Evolutionary conservation across 1,140 invertebrate species (phyloP).

Genomic region (Monochamus saltuarius): DNA sequence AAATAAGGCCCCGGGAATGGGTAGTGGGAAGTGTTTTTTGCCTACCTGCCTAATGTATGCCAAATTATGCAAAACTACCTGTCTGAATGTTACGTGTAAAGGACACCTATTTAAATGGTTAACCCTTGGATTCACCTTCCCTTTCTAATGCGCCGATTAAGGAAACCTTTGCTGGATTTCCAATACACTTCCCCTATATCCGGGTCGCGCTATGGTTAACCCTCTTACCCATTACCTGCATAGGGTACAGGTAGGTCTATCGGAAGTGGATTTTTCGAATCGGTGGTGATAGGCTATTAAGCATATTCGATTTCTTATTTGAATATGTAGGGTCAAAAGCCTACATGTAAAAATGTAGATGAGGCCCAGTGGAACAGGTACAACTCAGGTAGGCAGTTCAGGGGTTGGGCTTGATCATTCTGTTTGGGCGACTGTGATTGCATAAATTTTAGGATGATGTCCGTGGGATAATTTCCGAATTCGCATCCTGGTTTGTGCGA

Average conservation of each 20-base stretch:
- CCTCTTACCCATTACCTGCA: background rate
- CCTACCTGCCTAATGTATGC: conserved; percentile 52
- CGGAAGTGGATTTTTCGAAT: conserved; percentile 32
- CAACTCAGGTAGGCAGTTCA: background rate
- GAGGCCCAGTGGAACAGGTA: conserved; percentile 33
- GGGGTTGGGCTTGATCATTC: background rate
- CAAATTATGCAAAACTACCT: conserved; percentile 48
- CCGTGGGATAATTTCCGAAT: conserved; percentile 42
- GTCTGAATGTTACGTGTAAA: conserved; percentile 53
- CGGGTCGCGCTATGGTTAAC: conserved; percentile 5
- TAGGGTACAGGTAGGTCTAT: conserved; percentile 29
- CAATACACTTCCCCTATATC: background rate
- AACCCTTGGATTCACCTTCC: conserved; percentile 28
- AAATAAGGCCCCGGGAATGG: conserved; percentile 31
- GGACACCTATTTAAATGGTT: conserved; percentile 46
- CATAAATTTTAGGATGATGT: conserved; percentile 40
- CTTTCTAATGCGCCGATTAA: conserved; percentile 17
- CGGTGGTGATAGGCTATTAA: conserved; percentile 48
- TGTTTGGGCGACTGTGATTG: conserved; percentile 29
- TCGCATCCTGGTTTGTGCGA: conserved; percentile 31
- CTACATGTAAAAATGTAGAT: conserved; percentile 48
- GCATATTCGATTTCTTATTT: conserved; percentile 50
- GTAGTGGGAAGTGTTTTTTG: conserved; percentile 42
- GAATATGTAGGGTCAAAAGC: conserved; percentile 47
- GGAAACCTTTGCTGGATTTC: conserved; percentile 7